Conservation (phyloP, 2,888 invertebrate genomes). For the Charanyca ferruginea region DNA sequence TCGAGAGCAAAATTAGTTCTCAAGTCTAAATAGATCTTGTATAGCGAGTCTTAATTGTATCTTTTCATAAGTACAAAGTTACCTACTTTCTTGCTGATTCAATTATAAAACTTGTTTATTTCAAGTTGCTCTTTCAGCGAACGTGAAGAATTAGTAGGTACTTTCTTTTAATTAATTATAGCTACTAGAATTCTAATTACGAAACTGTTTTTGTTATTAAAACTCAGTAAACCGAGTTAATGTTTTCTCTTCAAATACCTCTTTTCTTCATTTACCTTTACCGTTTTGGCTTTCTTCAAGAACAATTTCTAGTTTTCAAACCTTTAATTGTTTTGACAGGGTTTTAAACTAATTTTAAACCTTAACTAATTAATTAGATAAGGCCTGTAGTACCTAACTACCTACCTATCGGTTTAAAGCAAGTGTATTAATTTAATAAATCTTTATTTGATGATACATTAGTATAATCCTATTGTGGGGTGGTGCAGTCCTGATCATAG, state of each 20-base stretch:
- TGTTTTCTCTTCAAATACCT: background rate
- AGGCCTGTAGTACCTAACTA: too few relatives aligned
- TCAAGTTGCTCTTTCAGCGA: conserved; percentile 24
- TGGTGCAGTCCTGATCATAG: too few relatives aligned
- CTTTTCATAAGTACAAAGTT: conserved; percentile 34
- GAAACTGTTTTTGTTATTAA: conserved; percentile 20
- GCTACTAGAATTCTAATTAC: conserved; percentile 18
- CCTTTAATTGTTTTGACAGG: background rate
- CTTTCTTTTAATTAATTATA: conserved; percentile 45
- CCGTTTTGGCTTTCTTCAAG: background rate
- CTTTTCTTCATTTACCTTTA: background rate
- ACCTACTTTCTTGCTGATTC: conserved; percentile 23
- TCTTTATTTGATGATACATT: too few relatives aligned
- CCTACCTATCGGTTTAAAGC: too few relatives aligned
- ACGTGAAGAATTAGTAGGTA: conserved; percentile 35
- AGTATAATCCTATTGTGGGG: too few relatives aligned
- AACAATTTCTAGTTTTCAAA: background rate
- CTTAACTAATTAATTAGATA: too few relatives aligned
- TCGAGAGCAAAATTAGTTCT: conserved; percentile 17
- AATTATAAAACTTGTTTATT: conserved; percentile 48
- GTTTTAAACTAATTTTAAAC: too few relatives aligned
- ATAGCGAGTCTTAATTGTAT: conserved; percentile 42
- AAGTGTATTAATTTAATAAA: too few relatives aligned
- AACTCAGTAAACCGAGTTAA: background rate
- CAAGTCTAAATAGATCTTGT: conserved; percentile 30